Evolutionary conservation across 2,888 invertebrate species (phyloP), one percentile per base, ranked within the genome.

Genomic region (Spatulosminthurus flaviceps): DNA sequence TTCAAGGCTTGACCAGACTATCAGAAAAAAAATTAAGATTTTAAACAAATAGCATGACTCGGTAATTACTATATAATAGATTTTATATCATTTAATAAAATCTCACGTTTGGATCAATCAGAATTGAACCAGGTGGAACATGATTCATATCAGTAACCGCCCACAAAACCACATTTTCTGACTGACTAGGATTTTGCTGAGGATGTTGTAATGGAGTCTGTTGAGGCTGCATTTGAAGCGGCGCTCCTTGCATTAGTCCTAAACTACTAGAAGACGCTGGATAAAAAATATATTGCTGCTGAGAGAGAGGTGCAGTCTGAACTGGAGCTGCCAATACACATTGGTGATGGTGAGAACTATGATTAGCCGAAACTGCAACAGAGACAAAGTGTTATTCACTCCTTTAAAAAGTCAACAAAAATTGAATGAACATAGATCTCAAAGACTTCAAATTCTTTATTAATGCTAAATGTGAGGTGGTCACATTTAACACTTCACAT

Each of bases 71-170:
- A 7, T 7, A 34, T 60, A 60, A 60, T 21, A 60, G 21, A n/a
- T n/a, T n/a, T n/a, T n/a, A n/a, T n/a, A n/a, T n/a, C n/a, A n/a
- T n/a, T n/a, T n/a, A n/a, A n/a, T n/a, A n/a, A n/a, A n/a, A n/a
- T 81, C 82, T 82, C 86, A 92, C 92, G 89, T 91, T 91, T 28
- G 96, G 96, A 88, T 96, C 94, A 87, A 97, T 94, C 86, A 96
- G 93, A 86, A 96, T 89, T 85, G 95, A 95, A 81, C 96, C 96
- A 78, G 92, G 90, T 74, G 96, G 96, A 81, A 96, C 95, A 83
- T 92, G 92, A 64, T 93, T 91, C 88, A 95, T 91, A 88, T 94
- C 94, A 42, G 94, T 94, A 76, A 96, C 94, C 74, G 95, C 95
- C 95, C 96, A 96, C 87, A 95, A 92, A 71, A 93, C 90, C 64